phyloP scores from a whole-genome alignment of 2,888 invertebrate species.

The Amphipoea oculea region DNA sequence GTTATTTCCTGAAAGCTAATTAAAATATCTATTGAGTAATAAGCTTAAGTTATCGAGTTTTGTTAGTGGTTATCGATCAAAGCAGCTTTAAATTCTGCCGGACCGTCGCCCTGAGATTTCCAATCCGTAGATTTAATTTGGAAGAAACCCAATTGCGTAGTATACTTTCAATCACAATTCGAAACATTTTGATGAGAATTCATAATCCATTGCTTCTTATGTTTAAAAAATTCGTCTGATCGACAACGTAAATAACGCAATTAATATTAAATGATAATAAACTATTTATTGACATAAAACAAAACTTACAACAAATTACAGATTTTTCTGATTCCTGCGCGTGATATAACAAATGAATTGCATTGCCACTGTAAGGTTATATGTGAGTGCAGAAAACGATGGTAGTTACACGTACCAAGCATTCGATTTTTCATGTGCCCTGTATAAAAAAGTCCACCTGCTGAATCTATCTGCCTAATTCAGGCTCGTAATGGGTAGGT shows the following conservation, averaged over 20 bases:
- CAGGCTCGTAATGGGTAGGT: constrained; percentile 48
- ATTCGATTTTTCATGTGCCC: not conserved
- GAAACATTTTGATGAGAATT: not conserved
- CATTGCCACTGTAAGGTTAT: not conserved
- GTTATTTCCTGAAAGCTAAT: too few relatives aligned
- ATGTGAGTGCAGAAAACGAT: not conserved
- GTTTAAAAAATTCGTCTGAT: not conserved
- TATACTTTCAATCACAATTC: not conserved
- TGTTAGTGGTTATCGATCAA: not conserved
- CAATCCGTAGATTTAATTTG: not conserved
- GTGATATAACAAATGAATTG: not conserved
- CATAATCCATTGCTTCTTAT: not conserved
- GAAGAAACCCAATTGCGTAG: not conserved
- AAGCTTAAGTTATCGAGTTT: not conserved
- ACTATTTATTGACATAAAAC: not conserved
- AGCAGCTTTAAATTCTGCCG: not conserved
- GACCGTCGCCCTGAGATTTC: too few relatives aligned
- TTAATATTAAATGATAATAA: not conserved
- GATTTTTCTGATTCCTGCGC: not conserved
- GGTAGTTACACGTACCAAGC: not conserved
- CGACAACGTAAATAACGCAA: not conserved
- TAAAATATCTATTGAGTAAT: not conserved
- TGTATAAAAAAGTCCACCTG: constrained; percentile 31
- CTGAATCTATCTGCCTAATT: constrained; percentile 10
- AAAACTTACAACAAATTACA: not conserved